Base-by-base conservation (phyloP, 2,888 invertebrate species). In the Plebejus anna region DNA sequence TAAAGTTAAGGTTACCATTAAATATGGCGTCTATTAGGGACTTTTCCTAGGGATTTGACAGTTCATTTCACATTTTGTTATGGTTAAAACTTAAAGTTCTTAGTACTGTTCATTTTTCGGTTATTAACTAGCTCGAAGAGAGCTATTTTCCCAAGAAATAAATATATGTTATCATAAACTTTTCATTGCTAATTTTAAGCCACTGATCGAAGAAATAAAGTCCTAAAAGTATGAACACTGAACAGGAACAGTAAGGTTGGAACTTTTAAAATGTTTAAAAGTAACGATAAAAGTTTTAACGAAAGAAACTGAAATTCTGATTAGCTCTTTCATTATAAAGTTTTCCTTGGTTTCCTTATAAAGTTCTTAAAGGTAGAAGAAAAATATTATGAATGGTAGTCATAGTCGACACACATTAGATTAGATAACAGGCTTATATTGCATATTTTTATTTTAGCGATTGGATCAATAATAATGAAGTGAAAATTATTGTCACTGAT, bases 211-310 rank as follows among this genome's bases (percentile, higher is more conserved):
- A 36, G 4, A 61, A 61, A 28, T 66, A 9, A 66, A 32, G 28
- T 28, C 32, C 61, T 59, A 66, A 32, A 66, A 66, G 28, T 66
- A 13, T 59, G 59, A 66, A 66, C 22, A 22, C 22, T 59, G 59
- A 66, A 66, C 66, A 66, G 66, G 66, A 36, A 36, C 66, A 66
- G 66, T 66, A 36, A 13, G 66, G 32, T 66, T 66, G 32, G 4
- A 66, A 11, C 5, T 66, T 66, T 32, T 32, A 32, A 66, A 36
- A 66, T 66, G 4, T 66, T 36, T 66, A 32, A 66, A 66, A 66
- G 66, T 66, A 66, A 66, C 66, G 66, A 66, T 66, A 36, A 66
- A 66, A 66, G 66, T 66, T 66, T 66, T 66, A 66, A 66, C 32
- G 32, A 28, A 66, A 16, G 66, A 66, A 66, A 66, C 66, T 66